A percentile compares a stretch with the other conserved stretches of the same genome.
Evolutionary conservation across 2,113 vertebrate species (phyloP).

Genomic region (Acrocephalus arundinaceus): DNA sequence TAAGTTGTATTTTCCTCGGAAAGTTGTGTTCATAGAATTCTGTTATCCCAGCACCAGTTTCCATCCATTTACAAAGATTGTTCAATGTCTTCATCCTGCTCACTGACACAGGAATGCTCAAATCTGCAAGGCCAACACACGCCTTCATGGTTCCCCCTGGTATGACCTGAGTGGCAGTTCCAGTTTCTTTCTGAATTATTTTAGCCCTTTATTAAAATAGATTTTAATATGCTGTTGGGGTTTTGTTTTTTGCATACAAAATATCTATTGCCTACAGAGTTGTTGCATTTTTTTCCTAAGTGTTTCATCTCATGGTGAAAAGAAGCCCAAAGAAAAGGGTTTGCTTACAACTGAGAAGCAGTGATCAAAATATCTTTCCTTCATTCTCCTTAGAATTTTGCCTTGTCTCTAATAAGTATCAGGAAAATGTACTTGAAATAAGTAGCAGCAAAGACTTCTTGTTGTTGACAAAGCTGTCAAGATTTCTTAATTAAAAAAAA

Average conservation of each 20-base stretch:
- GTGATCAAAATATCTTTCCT: neutral
- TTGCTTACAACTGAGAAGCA: neutral
- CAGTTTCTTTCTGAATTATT: neutral
- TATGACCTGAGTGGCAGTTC: neutral
- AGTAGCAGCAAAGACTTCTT: neutral
- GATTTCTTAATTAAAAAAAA: neutral
- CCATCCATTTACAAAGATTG: neutral
- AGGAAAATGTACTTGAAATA: neutral
- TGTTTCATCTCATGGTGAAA: neutral
- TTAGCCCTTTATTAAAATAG: neutral
- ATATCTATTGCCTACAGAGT: neutral
- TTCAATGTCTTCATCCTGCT: neutral
- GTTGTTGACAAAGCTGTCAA: neutral
- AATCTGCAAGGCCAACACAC: neutral
- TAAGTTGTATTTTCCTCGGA: neutral
- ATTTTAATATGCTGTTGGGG: neutral
- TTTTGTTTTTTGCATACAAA: neutral
- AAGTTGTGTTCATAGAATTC: neutral
- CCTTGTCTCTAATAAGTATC: neutral
- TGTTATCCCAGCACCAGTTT: neutral
- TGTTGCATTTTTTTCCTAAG: neutral
- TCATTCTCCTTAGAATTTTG: neutral
- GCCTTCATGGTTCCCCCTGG: fast-evolving
- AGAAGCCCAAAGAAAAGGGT: neutral
- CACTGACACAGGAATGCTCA: fast-evolving